These are phyloP conservation scores for Pycnonotus jocosus DNA, from an alignment of 2,113 vertebrate genomes.

Conservation along the genomic window DNA sequence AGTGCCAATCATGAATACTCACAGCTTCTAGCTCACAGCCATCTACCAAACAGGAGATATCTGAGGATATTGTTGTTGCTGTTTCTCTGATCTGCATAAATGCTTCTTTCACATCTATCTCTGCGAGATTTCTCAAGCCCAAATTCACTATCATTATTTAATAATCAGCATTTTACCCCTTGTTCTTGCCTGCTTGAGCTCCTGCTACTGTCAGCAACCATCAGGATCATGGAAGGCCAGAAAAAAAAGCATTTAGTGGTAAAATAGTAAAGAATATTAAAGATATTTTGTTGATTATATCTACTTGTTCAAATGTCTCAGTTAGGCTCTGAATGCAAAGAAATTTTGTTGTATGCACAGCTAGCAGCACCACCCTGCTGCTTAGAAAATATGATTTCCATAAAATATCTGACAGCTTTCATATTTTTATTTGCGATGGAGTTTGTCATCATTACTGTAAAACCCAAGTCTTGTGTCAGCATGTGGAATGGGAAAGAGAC, in stretches of 20 bases:
- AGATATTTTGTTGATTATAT: not conserved
- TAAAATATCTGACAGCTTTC: not conserved
- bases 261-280: not conserved
- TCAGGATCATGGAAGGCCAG: not conserved
- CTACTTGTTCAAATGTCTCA: not conserved
- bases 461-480: not conserved
- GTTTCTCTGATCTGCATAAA: not conserved
- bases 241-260: not conserved
- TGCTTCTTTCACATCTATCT: not conserved
- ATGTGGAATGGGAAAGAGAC: not conserved
- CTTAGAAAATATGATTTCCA: not conserved
- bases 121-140: not conserved
- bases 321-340: not conserved
- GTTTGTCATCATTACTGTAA: not conserved
- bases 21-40: not conserved
- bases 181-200: not conserved
- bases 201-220: not conserved
- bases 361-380: not conserved
- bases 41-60: not conserved
- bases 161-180: not conserved
- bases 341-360: not conserved
- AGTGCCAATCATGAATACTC: fast-evolving
- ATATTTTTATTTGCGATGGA: not conserved
- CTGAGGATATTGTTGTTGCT: not conserved
- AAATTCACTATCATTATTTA: not conserved